phyloP scores from a whole-genome alignment of 2,888 invertebrate species.

The Miltochrista miniata region DNA sequence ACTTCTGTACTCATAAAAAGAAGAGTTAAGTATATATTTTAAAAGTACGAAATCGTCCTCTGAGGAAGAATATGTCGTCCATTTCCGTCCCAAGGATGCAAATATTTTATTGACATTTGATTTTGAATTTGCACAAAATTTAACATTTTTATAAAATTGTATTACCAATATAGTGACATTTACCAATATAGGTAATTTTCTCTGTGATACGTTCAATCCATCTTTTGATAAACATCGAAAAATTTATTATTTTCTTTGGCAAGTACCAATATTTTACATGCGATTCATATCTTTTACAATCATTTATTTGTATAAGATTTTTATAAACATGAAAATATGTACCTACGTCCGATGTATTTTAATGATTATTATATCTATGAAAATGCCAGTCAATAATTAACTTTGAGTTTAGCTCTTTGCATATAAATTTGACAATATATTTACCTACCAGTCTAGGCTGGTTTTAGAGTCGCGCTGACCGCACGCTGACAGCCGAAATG shows the following conservation, averaged over 20 bases:
- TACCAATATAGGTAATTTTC: constrained; percentile 19
- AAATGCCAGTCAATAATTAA: too few species aligned
- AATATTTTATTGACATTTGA: constrained; percentile 33
- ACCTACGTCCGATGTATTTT: not conserved
- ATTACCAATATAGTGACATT: constrained; percentile 7
- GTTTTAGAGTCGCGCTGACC: too few species aligned
- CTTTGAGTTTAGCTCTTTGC: too few species aligned
- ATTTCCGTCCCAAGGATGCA: constrained; percentile 56
- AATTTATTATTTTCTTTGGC: constrained; percentile 10
- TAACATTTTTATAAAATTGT: constrained; percentile 10
- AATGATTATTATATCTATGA: not conserved
- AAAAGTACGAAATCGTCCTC: constrained; percentile 18
- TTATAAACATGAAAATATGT: not conserved
- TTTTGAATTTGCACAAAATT: constrained; percentile 31
- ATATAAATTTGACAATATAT: constrained; percentile 24
- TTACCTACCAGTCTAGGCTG: not conserved
- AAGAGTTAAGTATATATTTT: too few species aligned
- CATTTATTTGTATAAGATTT: constrained; percentile 12
- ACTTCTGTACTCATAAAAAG: not conserved
- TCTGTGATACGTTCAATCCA: constrained; percentile 39
- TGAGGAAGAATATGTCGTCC: constrained; percentile 36
- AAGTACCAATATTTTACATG: constrained; percentile 9
- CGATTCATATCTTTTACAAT: constrained; percentile 25
- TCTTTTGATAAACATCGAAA: constrained; percentile 33
- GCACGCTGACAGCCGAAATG: too few species aligned